phyloP scores from a whole-genome alignment of 2,888 invertebrate genomes.

The Parnassius apollo region DNA sequence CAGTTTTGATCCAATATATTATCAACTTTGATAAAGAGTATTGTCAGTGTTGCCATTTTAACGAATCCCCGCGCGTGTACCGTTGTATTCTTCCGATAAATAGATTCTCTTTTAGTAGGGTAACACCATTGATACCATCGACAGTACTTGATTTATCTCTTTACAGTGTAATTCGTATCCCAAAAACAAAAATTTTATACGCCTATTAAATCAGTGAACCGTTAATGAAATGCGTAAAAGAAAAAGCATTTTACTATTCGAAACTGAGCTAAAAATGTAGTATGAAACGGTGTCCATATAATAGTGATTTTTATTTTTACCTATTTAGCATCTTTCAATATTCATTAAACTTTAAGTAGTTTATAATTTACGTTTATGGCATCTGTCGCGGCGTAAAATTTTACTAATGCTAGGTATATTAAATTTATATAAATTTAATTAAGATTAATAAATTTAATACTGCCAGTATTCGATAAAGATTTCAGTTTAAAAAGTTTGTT shows the following conservation, averaged over 20 bases:
- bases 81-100: conserved; percentile 69
- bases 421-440: conserved; percentile 1
- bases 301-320: conserved; percentile 4
- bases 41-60: conserved; percentile 65
- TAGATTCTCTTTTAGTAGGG: conserved; percentile 62
- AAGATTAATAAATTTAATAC: conserved; percentile 12
- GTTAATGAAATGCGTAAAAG: conserved; percentile 47
- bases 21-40: conserved; percentile 65
- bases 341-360: conserved; percentile 5
- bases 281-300: conserved; percentile 4
- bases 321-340: conserved; percentile 19
- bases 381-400: conserved; percentile 1
- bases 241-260: conserved; percentile 13
- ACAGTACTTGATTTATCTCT: conserved; percentile 67
- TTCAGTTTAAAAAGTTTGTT: neutral
- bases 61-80: conserved; percentile 57
- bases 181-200: conserved; percentile 56
- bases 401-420: conserved; percentile 2
- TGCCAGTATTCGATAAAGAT: conserved; percentile 2
- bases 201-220: conserved; percentile 47
- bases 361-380: conserved; percentile 17
- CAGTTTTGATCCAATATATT: conserved; percentile 53
- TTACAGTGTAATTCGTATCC: conserved; percentile 57
- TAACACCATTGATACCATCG: conserved; percentile 62
- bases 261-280: conserved; percentile 6